Evolutionary conservation across 2,113 vertebrate genomes (phyloP).

Genomic region (Ginglymostoma cirratum): DNA sequence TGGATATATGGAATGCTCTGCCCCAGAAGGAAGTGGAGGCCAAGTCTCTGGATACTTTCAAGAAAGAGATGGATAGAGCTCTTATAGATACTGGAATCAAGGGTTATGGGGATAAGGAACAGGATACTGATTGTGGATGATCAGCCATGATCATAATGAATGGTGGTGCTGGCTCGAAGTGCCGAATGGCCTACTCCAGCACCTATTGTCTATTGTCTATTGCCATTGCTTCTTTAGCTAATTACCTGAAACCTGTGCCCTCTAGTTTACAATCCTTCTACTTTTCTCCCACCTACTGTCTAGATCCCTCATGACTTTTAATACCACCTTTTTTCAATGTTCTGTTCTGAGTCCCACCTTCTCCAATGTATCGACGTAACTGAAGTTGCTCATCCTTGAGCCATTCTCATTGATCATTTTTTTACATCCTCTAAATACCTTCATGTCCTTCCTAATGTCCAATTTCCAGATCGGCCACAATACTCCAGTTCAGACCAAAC

Average conservation of each 20-base stretch:
- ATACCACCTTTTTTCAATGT: not conserved
- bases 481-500: not conserved
- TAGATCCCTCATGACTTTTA: not conserved
- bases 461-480: not conserved
- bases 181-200: too few species aligned
- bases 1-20: too few species aligned
- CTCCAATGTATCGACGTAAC: not conserved
- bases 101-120: too few species aligned
- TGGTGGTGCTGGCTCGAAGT: too few species aligned
- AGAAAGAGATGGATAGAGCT: too few species aligned
- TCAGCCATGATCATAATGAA: too few species aligned
- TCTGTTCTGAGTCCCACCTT: not conserved
- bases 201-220: too few species aligned
- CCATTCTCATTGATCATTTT: not conserved
- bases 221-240: not conserved
- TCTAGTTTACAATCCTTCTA: not conserved
- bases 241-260: not conserved
- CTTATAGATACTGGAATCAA: too few species aligned
- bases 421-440: not conserved
- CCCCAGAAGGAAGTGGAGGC: too few species aligned
- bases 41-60: too few species aligned
- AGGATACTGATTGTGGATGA: too few species aligned
- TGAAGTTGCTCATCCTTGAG: not conserved
- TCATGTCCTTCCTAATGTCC: too few species aligned
- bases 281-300: not conserved